Evolutionary conservation across 2,888 invertebrate genomes (phyloP).

Genomic region (Conomelus anceps): DNA sequence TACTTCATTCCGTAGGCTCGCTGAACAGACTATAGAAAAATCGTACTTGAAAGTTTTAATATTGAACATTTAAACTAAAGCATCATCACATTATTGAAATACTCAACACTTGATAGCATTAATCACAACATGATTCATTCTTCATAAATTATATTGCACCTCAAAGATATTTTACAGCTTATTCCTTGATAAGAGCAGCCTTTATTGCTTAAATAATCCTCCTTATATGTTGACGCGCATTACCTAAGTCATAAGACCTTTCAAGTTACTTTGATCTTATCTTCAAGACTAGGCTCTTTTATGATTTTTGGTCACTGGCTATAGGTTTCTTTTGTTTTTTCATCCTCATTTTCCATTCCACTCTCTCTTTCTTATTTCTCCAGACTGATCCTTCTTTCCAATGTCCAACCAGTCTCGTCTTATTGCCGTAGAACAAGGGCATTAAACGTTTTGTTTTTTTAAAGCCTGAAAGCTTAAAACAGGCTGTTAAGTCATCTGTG

Average conservation of each 20-base stretch:
- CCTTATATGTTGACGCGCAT: background rate
- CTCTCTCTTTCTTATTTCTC: background rate
- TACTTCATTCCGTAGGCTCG: too few species aligned
- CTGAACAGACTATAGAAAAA: too few species aligned
- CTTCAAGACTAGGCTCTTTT: background rate
- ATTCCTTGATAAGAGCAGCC: too few species aligned
- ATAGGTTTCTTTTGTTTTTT: background rate
- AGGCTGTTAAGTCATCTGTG: background rate
- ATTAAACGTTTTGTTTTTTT: background rate
- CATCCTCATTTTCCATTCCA: background rate
- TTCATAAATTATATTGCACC: background rate
- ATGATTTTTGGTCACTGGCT: background rate
- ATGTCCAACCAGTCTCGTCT: background rate
- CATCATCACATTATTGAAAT: background rate
- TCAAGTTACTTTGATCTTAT: background rate
- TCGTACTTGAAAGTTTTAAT: too few species aligned
- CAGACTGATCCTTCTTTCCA: background rate
- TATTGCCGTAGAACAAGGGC: background rate
- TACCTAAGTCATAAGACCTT: background rate
- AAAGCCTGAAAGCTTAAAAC: background rate
- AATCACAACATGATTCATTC: background rate
- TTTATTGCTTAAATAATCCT: background rate
- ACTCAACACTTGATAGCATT: background rate
- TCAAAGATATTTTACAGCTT: background rate
- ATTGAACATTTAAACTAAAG: background rate